Evolutionary conservation across 2,888 invertebrate species (phyloP).

Genomic region (Timema podura): DNA sequence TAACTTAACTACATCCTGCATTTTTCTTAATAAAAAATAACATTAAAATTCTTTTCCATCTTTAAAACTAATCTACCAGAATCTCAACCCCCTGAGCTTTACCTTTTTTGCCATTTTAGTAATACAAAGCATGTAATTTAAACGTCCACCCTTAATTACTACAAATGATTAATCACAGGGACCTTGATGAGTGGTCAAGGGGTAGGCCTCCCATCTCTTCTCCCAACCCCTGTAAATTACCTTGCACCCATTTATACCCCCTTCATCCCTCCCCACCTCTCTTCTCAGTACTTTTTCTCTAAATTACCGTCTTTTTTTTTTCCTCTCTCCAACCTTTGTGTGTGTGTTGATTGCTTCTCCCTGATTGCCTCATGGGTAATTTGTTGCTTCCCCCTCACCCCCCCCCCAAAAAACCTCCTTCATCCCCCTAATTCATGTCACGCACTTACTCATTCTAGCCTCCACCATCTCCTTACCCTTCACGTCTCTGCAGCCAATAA

Average conservation of each 20-base stretch:
- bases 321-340: background rate
- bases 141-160: background rate
- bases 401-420: background rate
- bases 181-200: slow-evolving; percentile 5
- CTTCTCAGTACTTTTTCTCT: too few species aligned
- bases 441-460: background rate
- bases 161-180: background rate
- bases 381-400: slow-evolving; percentile 12
- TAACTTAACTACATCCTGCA: too few species aligned
- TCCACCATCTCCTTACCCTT: background rate
- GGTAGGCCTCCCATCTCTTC: background rate
- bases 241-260: too few species aligned
- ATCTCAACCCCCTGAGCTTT: too few species aligned
- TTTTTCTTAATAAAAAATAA: too few species aligned
- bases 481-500: too few species aligned
- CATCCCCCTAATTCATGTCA: background rate
- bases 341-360: slow-evolving; percentile 24
- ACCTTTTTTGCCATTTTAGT: too few species aligned
- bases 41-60: too few species aligned
- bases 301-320: too few species aligned
- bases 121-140: too few species aligned
- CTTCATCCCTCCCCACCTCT: too few species aligned
- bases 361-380: slow-evolving; percentile 21
- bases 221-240: background rate
- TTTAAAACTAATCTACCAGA: too few species aligned